phyloP scores from a whole-genome alignment of 1,140 invertebrate species.

The Musca vetustissima region DNA sequence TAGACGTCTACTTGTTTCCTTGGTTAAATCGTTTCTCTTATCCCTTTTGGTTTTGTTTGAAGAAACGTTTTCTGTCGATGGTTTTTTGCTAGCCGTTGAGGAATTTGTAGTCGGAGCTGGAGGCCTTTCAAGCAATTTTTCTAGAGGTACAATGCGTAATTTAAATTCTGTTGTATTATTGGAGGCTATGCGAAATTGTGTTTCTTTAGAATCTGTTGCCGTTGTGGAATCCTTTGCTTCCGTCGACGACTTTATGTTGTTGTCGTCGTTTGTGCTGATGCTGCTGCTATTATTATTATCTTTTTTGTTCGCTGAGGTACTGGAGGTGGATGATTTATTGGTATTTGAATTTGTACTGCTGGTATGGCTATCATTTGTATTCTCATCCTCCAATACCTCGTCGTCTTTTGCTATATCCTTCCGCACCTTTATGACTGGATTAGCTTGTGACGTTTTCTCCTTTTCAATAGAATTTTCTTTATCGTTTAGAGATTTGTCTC shows the following conservation, averaged over 20 bases:
- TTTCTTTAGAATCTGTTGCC: neutral
- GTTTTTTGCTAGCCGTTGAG: too few species aligned
- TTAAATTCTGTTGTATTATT: constrained; percentile 32
- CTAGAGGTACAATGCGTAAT: constrained; percentile 49
- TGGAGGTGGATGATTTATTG: constrained; percentile 8
- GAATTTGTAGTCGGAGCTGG: too few species aligned
- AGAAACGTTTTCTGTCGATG: too few species aligned
- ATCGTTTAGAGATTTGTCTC: constrained; percentile 9
- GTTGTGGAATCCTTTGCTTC: neutral
- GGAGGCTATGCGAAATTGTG: constrained; percentile 12
- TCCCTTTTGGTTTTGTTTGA: neutral
- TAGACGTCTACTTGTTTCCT: constrained; percentile 18
- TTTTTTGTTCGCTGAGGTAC: constrained; percentile 8
- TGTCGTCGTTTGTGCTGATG: neutral
- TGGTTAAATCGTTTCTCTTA: neutral
- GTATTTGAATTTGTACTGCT: constrained; percentile 7
- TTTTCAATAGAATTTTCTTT: constrained; percentile 1
- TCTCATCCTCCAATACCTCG: constrained; percentile 22
- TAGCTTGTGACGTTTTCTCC: neutral
- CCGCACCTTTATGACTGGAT: too few species aligned
- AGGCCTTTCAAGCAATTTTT: constrained; percentile 44
- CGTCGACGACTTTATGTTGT: neutral
- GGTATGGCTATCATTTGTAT: neutral
- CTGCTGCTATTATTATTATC: too few species aligned
- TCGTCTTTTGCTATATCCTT: neutral